Evolutionary conservation across 2,113 vertebrate species (phyloP).

Genomic region (Lasiurus cinereus): DNA sequence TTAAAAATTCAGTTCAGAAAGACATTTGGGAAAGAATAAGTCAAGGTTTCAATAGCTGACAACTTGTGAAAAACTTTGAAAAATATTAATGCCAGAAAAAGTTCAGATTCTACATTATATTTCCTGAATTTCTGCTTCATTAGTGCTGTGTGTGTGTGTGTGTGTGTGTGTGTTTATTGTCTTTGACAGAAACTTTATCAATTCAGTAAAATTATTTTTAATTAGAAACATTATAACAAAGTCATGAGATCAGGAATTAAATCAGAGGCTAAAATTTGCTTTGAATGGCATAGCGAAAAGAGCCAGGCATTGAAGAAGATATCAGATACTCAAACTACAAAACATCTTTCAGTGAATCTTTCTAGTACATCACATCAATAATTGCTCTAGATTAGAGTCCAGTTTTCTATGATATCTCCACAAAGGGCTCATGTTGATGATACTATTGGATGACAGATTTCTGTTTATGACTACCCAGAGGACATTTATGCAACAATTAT

Average conservation of each 20-base stretch:
- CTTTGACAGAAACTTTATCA: not conserved
- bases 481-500: slow-evolving; percentile 39
- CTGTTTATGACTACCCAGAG: not conserved
- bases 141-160: not conserved
- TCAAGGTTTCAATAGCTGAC: slow-evolving; percentile 66
- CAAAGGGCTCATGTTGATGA: not conserved
- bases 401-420: not conserved
- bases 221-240: slow-evolving; percentile 20
- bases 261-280: slow-evolving; percentile 34
- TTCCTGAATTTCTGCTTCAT: slow-evolving; percentile 64
- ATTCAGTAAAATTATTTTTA: slow-evolving; percentile 13
- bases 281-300: not conserved
- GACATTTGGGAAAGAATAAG: slow-evolving; percentile 69
- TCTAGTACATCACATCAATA: not conserved
- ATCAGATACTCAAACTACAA: not conserved
- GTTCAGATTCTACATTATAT: slow-evolving; percentile 46
- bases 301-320: not conserved
- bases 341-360: not conserved
- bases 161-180: not conserved
- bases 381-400: not conserved
- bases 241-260: slow-evolving; percentile 36
- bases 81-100: slow-evolving; percentile 68
- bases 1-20: slow-evolving; percentile 78
- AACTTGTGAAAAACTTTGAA: slow-evolving; percentile 64
- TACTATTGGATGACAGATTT: not conserved